Percentiles rank a stretch among this genome's conserved stretches.
These are phyloP conservation scores for Thomomys bottae DNA, from an alignment of 2,113 vertebrate genomes.

Conservation along the genomic window DNA sequence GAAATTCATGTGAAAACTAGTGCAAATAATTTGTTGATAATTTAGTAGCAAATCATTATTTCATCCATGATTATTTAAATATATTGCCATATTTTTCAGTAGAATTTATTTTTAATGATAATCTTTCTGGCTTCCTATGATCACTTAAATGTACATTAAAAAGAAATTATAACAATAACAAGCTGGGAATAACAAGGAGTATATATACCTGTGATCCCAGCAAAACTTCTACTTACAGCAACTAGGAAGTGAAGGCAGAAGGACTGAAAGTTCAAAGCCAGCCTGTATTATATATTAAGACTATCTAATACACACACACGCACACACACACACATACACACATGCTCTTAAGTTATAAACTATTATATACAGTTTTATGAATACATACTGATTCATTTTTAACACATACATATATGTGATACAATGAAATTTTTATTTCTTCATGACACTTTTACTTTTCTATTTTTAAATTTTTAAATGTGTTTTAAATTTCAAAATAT, in stretches of 20 bases:
- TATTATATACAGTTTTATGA: too few species aligned
- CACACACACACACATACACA: too few species aligned
- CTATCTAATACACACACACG: too few species aligned
- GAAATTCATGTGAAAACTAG: neutral
- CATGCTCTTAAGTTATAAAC: too few species aligned
- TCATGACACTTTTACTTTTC: neutral
- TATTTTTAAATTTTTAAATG: neutral
- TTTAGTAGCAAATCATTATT: constrained; percentile 3
- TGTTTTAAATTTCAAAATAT: neutral
- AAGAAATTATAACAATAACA: neutral
- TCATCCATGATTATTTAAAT: neutral
- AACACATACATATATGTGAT: too few species aligned
- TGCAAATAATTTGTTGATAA: constrained; percentile 21
- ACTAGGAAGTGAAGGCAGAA: too few species aligned
- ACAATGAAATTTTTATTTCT: neutral
- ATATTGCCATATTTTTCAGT: neutral
- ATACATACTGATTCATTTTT: too few species aligned
- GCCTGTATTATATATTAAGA: too few species aligned
- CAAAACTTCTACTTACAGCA: too few species aligned
- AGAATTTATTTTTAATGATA: neutral
- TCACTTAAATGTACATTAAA: constrained; percentile 6
- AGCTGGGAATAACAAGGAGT: too few species aligned
- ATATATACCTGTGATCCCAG: too few species aligned
- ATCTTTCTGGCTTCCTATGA: neutral
- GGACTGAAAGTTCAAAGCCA: too few species aligned